Conservation (phyloP, 1,140 invertebrate species). For the Stratiolaelaps scimitus region DNA sequence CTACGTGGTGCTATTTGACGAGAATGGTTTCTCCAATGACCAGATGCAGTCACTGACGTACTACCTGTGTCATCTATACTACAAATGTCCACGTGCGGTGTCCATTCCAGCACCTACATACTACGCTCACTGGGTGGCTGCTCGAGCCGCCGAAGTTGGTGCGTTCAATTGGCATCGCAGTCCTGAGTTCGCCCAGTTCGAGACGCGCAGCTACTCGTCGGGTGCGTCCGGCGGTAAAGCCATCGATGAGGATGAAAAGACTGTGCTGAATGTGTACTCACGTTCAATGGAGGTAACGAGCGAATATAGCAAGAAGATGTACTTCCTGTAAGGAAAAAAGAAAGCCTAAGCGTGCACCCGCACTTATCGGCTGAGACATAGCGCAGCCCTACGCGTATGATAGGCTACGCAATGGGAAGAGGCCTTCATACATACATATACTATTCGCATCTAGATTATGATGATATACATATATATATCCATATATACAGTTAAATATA, state of each 20-base stretch:
- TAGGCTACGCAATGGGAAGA: no score
- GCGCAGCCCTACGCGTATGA: no score
- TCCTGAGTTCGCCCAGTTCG: neutral
- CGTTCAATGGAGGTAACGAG: neutral
- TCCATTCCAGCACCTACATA: slow-evolving; percentile 40
- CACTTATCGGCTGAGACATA: no score
- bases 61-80: slow-evolving; percentile 36
- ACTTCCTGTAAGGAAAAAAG: slow-evolving; percentile 1
- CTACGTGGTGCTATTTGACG: slow-evolving; percentile 35
- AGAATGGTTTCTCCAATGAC: slow-evolving; percentile 34
- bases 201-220: neutral
- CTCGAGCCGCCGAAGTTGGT: slow-evolving; percentile 34
- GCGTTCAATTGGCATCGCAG: neutral
- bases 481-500: no score
- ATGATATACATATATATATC: no score
- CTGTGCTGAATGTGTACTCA: neutral
- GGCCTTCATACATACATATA: no score
- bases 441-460: no score
- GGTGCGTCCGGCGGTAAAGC: neutral
- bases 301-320: neutral
- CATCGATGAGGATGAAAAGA: neutral
- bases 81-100: slow-evolving; percentile 37
- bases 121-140: slow-evolving; percentile 39
- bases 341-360: no score
- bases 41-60: slow-evolving; percentile 36